Percentiles rank a stretch among this genome's conserved stretches.
These are phyloP conservation scores for Laodelphax striatellus DNA, from an alignment of 1,140 invertebrate species.

Conservation along the genomic window DNA sequence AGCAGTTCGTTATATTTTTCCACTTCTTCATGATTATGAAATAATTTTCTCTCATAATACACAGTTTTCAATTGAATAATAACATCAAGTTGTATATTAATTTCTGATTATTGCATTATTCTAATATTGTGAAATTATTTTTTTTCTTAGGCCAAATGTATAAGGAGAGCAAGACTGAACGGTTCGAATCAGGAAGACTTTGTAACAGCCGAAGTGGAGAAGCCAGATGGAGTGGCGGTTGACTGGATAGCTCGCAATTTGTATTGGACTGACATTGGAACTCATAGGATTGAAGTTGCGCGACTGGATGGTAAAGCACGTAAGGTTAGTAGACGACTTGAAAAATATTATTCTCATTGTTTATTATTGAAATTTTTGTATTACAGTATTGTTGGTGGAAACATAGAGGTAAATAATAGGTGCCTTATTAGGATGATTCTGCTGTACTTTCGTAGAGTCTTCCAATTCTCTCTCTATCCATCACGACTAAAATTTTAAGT, in stretches of 20 bases:
- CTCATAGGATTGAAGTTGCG: slow-evolving; percentile 81
- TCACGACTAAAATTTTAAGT: no score
- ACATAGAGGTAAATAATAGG: no score
- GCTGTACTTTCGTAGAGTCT: no score
- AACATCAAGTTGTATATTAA: background rate
- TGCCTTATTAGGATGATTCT: no score
- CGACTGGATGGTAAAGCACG: slow-evolving; percentile 64
- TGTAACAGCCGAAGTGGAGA: slow-evolving; percentile 61
- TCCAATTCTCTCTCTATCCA: no score
- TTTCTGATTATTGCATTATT: background rate
- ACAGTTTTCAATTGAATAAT: background rate
- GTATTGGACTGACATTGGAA: slow-evolving; percentile 85
- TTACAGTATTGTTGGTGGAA: no score
- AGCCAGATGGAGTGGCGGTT: slow-evolving; percentile 78
- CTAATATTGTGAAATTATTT: background rate
- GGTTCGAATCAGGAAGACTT: slow-evolving; percentile 65
- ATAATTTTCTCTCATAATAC: no score
- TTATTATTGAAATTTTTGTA: no score
- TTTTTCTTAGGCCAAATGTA: slow-evolving; percentile 37
- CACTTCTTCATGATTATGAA: no score
- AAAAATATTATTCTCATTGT: no score
- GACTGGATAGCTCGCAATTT: slow-evolving; percentile 85
- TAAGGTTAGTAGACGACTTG: slow-evolving; percentile 38
- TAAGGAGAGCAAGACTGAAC: slow-evolving; percentile 49
- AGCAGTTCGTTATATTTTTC: no score